phyloP scores from a whole-genome alignment of 2,888 invertebrate species.

The Helleia helle region DNA sequence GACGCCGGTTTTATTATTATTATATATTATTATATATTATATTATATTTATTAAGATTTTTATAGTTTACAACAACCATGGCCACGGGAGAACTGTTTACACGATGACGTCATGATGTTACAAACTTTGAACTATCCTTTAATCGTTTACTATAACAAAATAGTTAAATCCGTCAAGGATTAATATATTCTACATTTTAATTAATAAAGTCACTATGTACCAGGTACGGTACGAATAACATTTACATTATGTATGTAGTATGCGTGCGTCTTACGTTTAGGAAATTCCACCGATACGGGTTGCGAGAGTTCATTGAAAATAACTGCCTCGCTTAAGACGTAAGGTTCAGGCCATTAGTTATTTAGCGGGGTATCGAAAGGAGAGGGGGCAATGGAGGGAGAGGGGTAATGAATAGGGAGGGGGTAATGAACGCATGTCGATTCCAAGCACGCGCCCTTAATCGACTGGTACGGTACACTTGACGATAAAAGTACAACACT shows the following conservation, averaged over 20 bases:
- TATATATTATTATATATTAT: too few relatives aligned
- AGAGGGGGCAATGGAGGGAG: slow-evolving; percentile 55
- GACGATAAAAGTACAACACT: neutral
- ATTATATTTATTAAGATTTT: too few relatives aligned
- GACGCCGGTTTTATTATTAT: too few relatives aligned
- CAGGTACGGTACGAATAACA: slow-evolving; percentile 2
- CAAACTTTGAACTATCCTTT: too few relatives aligned
- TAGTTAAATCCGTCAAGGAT: too few relatives aligned
- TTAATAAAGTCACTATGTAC: slow-evolving; percentile 12
- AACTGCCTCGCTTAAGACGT: slow-evolving; percentile 44
- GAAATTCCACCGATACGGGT: slow-evolving; percentile 12
- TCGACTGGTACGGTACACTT: slow-evolving; percentile 34
- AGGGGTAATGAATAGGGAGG: slow-evolving; percentile 62
- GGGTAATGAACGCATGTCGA: slow-evolving; percentile 60
- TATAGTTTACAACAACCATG: too few relatives aligned
- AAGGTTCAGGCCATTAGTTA: slow-evolving; percentile 55
- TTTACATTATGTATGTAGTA: neutral
- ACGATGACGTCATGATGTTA: too few relatives aligned
- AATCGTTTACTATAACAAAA: too few relatives aligned
- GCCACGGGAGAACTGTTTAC: too few relatives aligned
- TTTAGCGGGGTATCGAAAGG: slow-evolving; percentile 61
- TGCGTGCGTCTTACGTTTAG: neutral
- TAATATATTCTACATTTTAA: too few relatives aligned
- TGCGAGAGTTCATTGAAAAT: slow-evolving; percentile 44
- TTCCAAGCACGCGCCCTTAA: slow-evolving; percentile 59